Base-by-base conservation (phyloP, 1,140 invertebrate genomes). In the Pseudomyrmex cubaensis region DNA sequence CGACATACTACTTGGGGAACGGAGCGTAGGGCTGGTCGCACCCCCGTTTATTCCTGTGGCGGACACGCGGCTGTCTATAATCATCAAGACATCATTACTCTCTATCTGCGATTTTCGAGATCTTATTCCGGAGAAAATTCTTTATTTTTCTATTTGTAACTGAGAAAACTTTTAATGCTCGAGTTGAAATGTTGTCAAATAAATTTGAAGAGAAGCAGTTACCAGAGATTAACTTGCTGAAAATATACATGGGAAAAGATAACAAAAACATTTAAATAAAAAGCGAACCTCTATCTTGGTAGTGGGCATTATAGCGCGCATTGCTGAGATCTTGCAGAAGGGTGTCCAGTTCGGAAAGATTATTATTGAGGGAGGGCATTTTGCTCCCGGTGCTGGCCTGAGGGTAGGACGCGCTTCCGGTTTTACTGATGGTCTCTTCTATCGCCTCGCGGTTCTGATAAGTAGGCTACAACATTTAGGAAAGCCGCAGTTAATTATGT, bases 241-340 rank as follows among this genome's bases (percentile, higher is more conserved):
- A 35, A 35, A 7, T 35, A 35, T 7, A 35, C 35, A 35, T 35
- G 35, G 35, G 35, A 35, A 35, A 35, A 35, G 35, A 35, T 35
- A 35, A 35, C 35, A 35, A 5, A 35, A 35, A 35, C 35, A 10
- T 46, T 57, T 57, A 78, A 66, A 83, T 74, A 85, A 82, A 84
- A 50, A 2, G 12, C 82, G 69, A 66, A 89, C 94, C 93, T 91
- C 92, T 89, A 73, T 94, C 93, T 46, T 92, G 89, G 76, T 90
- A 88, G 12, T 94, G 91, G 22, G 92, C 85, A 82, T 94, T 96
- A 90, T 98, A 98, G 73, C 97, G 96, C 0, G 97, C 97, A 89
- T 97, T 97, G 94, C 98, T 99, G 84, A 99, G 95, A 93, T 99
- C 98, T 92, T 99, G 97, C 74, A 99, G 95, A 63, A 99, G 95